phyloP scores from a whole-genome alignment of 2,113 vertebrate species.

The Bombycilla garrulus region DNA sequence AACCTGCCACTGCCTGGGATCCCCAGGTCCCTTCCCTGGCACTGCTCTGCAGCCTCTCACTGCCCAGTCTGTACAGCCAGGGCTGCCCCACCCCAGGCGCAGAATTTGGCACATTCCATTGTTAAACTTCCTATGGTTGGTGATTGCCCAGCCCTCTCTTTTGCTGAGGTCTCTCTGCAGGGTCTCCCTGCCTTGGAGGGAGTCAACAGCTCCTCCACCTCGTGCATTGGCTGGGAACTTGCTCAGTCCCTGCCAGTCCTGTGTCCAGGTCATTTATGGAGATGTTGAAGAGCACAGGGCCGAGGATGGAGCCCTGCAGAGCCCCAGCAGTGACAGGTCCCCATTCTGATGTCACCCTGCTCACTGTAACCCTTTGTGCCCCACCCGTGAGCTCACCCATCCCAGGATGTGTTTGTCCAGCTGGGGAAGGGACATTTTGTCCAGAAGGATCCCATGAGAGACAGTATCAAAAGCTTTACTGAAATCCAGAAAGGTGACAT shows the following conservation, averaged over 20 bases:
- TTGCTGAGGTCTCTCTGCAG: not conserved
- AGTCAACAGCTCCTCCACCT: not conserved
- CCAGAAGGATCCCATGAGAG: not conserved
- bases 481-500: not conserved
- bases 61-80: not conserved
- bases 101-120: not conserved
- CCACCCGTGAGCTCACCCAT: not conserved
- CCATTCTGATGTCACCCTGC: not conserved
- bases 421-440: not conserved
- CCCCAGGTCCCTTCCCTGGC: not conserved
- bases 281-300: not conserved
- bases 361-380: not conserved
- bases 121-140: too few species aligned
- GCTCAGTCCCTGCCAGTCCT: not conserved
- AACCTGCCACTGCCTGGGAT: not conserved
- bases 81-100: not conserved
- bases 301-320: not conserved
- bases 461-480: not conserved
- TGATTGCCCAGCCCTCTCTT: not conserved
- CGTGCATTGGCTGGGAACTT: too few species aligned
- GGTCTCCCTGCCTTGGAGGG: not conserved
- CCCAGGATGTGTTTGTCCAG: not conserved
- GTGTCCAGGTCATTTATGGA: not conserved
- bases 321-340: not conserved
- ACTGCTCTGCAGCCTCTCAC: not conserved